Conservation (phyloP, 1,140 invertebrate genomes). For the Ceratina japonica region DNA sequence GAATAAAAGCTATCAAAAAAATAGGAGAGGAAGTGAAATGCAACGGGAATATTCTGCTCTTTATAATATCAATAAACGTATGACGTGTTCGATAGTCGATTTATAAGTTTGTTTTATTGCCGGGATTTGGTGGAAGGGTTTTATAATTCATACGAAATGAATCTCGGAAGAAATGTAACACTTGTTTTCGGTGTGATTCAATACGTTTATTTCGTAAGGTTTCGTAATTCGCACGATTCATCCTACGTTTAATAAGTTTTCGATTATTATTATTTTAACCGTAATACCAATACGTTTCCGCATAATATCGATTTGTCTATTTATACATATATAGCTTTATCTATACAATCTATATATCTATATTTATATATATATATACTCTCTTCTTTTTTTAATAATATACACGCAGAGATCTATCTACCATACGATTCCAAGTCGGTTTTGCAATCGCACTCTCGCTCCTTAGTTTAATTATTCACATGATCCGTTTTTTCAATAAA, state of each 20-base stretch:
- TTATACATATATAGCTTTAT: constrained; percentile 56
- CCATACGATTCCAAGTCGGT: constrained; percentile 44
- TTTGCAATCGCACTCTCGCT: background rate
- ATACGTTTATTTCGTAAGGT: constrained; percentile 71
- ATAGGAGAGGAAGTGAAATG: constrained; percentile 23
- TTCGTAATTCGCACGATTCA: constrained; percentile 65
- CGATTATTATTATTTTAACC: constrained; percentile 49
- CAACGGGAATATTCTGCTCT: constrained; percentile 49
- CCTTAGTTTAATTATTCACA: constrained; percentile 63
- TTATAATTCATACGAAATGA: background rate
- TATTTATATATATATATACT: constrained; percentile 65
- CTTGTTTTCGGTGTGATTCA: constrained; percentile 42
- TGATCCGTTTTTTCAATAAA: constrained; percentile 69
- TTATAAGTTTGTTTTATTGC: constrained; percentile 13
- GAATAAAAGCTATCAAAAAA: background rate
- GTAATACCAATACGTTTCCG: constrained; percentile 56
- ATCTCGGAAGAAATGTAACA: constrained; percentile 1
- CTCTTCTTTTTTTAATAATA: constrained; percentile 62
- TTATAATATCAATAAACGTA: constrained; percentile 42
- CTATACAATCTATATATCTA: constrained; percentile 66
- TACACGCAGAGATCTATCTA: constrained; percentile 73
- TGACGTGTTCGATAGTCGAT: constrained; percentile 43
- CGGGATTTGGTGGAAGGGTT: background rate
- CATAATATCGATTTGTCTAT: constrained; percentile 58
- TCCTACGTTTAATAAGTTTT: constrained; percentile 57